Conservation (phyloP, 2,113 vertebrate species). For the Oceanites oceanicus region DNA sequence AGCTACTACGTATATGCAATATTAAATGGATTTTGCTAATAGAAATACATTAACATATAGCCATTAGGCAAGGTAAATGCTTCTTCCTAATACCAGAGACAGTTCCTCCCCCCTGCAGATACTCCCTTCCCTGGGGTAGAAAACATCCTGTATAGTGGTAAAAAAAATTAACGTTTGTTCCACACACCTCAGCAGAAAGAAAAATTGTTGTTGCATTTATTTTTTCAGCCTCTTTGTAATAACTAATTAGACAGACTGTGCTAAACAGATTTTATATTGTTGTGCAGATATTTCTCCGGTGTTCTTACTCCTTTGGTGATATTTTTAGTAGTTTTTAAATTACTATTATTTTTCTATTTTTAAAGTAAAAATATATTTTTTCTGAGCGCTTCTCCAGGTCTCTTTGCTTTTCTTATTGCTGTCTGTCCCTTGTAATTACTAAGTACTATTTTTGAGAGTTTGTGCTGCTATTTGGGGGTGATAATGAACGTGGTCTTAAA, state of each 20-base stretch:
- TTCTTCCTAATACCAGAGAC: background rate
- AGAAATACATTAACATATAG: background rate
- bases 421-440: background rate
- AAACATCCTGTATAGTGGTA: background rate
- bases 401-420: background rate
- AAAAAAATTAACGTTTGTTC: conserved; percentile 7
- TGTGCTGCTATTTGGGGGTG: background rate
- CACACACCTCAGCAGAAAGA: background rate
- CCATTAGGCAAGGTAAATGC: background rate
- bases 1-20: background rate
- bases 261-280: background rate
- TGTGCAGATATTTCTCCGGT: background rate
- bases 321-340: background rate
- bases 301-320: background rate
- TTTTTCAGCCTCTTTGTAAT: background rate
- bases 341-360: background rate
- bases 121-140: background rate
- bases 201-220: background rate
- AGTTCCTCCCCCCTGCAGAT: background rate
- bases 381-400: background rate
- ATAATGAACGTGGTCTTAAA: fast-evolving
- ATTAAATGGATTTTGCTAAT: background rate
- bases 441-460: background rate
- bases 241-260: background rate
- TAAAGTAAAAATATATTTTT: background rate